Conservation (phyloP, 1,140 invertebrate genomes). For the Diorhabda carinulata region DNA sequence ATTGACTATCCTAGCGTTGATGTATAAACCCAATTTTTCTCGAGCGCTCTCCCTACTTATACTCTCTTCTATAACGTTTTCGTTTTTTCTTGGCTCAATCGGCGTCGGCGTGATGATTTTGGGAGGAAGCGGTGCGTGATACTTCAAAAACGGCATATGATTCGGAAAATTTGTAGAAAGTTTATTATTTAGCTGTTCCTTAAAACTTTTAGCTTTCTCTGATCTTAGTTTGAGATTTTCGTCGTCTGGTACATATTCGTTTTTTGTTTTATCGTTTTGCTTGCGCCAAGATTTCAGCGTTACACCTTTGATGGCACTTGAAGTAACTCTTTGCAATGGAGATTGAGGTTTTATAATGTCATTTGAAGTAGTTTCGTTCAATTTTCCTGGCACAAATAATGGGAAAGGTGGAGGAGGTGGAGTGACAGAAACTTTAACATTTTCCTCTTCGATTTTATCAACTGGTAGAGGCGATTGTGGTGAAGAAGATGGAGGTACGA, state of each 20-base stretch:
- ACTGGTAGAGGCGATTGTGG: neutral
- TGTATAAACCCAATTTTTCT: conserved; percentile 22
- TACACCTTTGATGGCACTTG: conserved; percentile 19
- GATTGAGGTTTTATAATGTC: neutral
- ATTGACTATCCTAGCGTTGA: conserved; percentile 6
- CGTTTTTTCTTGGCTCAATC: conserved; percentile 11
- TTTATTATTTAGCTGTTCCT: conserved; percentile 26
- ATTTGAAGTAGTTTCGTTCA: too few relatives aligned
- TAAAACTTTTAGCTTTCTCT: conserved; percentile 30
- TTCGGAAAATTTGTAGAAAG: conserved; percentile 19
- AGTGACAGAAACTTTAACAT: conserved; percentile 5
- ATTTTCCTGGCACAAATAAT: neutral
- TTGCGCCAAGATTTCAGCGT: conserved; percentile 17
- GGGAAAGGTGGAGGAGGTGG: conserved; percentile 16
- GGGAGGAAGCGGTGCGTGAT: neutral
- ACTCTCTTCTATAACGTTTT: conserved; percentile 30
- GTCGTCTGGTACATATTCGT: conserved; percentile 20
- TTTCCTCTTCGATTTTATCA: conserved; percentile 1
- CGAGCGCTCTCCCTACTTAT: conserved; percentile 28
- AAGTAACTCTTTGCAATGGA: neutral
- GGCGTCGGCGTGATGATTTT: too few relatives aligned
- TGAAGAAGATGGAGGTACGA: neutral
- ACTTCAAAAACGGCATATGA: neutral
- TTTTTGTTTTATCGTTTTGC: conserved; percentile 14
- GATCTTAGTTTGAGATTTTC: conserved; percentile 35